phyloP scores from a whole-genome alignment of 2,888 invertebrate genomes.

The Phaedon cochleariae region DNA sequence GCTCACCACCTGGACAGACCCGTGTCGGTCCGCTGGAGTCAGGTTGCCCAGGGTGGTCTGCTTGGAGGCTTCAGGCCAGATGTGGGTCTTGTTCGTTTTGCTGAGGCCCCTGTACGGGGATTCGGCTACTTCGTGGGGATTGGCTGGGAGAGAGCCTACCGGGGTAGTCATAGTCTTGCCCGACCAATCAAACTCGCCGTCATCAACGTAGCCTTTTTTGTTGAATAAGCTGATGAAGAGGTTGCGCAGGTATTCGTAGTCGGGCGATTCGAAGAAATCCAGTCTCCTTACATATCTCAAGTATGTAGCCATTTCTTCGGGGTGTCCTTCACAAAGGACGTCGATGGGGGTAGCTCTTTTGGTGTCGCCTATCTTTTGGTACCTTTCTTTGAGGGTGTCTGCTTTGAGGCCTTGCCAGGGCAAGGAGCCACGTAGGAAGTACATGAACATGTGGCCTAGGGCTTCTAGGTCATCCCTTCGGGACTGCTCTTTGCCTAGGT shows the following conservation, averaged over 20 bases:
- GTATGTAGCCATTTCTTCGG: slow-evolving; percentile 98
- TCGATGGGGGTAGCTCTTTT: slow-evolving; percentile 99
- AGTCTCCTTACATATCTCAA: slow-evolving; percentile 94
- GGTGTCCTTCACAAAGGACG: slow-evolving; percentile 85
- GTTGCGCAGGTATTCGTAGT: slow-evolving; percentile 97
- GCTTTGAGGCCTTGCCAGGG: slow-evolving; percentile 99
- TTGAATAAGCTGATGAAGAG: slow-evolving; percentile 94
- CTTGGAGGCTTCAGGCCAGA: slow-evolving; percentile 88
- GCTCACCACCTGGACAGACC: slow-evolving; percentile 98
- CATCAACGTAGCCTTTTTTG: slow-evolving; percentile 85
- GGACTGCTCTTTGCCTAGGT: slow-evolving; percentile 99
- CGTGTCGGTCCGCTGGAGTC: slow-evolving; percentile 94
- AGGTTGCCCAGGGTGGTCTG: slow-evolving; percentile 84
- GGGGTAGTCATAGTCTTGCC: slow-evolving; percentile 85
- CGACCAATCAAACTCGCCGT: slow-evolving; percentile 96
- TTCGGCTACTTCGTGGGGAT: slow-evolving; percentile 89
- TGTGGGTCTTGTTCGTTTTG: slow-evolving; percentile 74
- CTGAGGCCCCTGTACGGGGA: slow-evolving; percentile 92
- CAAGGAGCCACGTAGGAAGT: slow-evolving; percentile 98
- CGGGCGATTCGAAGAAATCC: slow-evolving; percentile 99
- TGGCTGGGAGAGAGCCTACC: slow-evolving; percentile 90
- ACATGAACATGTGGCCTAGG: slow-evolving; percentile 99
- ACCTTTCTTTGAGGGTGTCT: slow-evolving; percentile 98
- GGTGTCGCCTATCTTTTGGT: slow-evolving; percentile 99
- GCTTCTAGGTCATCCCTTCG: slow-evolving; percentile 99